These are phyloP conservation scores for Aphelenchoides avenae DNA, from an alignment of 1,140 invertebrate species.

Conservation along the genomic window DNA sequence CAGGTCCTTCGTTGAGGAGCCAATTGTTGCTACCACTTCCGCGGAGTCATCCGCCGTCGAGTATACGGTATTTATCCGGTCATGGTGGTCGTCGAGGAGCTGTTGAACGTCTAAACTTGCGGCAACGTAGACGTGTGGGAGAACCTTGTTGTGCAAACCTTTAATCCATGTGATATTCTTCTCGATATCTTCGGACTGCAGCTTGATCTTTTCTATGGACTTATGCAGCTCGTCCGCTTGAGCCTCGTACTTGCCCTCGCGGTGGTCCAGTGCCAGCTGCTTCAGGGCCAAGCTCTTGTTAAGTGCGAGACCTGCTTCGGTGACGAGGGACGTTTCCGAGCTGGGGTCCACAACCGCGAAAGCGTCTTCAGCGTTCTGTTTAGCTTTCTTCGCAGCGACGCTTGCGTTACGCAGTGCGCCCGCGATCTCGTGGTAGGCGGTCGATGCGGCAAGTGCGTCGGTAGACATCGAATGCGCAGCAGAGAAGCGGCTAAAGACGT, in stretches of 20 bases:
- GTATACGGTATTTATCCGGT: slow-evolving; percentile 46
- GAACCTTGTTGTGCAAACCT: too few relatives aligned
- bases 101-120: slow-evolving; percentile 40
- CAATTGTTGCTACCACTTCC: slow-evolving; percentile 19
- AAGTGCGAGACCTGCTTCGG: slow-evolving; percentile 17
- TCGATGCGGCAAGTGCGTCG: slow-evolving; percentile 50
- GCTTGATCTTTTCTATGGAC: slow-evolving; percentile 19
- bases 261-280: slow-evolving; percentile 12
- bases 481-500: slow-evolving; percentile 3
- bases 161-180: slow-evolving; percentile 33
- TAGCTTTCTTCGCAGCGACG: slow-evolving; percentile 34
- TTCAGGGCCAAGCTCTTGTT: slow-evolving; percentile 18
- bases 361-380: slow-evolving; percentile 27
- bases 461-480: slow-evolving; percentile 35
- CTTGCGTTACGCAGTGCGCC: slow-evolving; percentile 48
- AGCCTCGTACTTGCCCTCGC: slow-evolving; percentile 16
- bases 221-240: slow-evolving; percentile 23
- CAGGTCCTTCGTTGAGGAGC: slow-evolving; percentile 30
- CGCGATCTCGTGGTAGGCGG: slow-evolving; percentile 53
- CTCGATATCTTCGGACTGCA: slow-evolving; percentile 5
- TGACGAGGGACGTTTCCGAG: too few relatives aligned
- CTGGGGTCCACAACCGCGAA: slow-evolving; percentile 23
- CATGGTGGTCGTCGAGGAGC: slow-evolving; percentile 55
- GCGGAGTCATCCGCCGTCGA: slow-evolving; percentile 32
- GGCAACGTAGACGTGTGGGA: too few relatives aligned